Evolutionary conservation across 2,888 invertebrate genomes (phyloP), one percentile per base, ranked within the genome.

Genomic region (Lissonota sp.): DNA sequence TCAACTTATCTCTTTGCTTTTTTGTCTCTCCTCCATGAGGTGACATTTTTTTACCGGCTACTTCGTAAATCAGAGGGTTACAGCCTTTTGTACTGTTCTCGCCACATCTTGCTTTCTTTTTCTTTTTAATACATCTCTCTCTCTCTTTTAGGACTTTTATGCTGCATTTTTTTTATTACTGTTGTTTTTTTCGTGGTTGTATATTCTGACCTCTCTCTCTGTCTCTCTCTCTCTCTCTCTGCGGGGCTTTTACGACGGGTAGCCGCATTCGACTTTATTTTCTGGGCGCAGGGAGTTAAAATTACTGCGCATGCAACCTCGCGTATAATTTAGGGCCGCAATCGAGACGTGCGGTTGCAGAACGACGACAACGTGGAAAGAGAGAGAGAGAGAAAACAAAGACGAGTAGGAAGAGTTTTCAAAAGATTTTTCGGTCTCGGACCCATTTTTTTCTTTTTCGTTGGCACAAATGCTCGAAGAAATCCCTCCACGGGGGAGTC

Each of bases 51-150:
- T 79, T 80, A 1, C 49, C 74, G 12, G 67, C 39, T 66, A 66
- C 79, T 84, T 79, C 87, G 84, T 87, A 87, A 87, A 86, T 87
- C 86, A 86, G 71, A 67, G 74, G 83, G 85, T 82, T 83, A 84
- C 72, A 76, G 75, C 72, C 60, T 60, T 62, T 66, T 57, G 79
- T 75, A 73, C 67, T 70, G 73, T 57, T 79, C 79, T 71, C 66
- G 67, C 62, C 62, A 44, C 53, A 62, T 46, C 7, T 58, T 39
- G 62, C 37, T 12, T 7, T 39, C 42, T 16, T 55, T 12, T 40
- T 16, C 37, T 58, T 39, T 53, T 69, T 73, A n/a, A n/a, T n/a
- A n/a, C n/a, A 55, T n/a, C 55, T 63, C 46, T 70, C 44, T 63
- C 73, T 42, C 42, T 74, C 62, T 53, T 12, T 53, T 42, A 39